Conservation (phyloP, 2,113 vertebrate genomes). For the Hippocampus mohnikei region DNA sequence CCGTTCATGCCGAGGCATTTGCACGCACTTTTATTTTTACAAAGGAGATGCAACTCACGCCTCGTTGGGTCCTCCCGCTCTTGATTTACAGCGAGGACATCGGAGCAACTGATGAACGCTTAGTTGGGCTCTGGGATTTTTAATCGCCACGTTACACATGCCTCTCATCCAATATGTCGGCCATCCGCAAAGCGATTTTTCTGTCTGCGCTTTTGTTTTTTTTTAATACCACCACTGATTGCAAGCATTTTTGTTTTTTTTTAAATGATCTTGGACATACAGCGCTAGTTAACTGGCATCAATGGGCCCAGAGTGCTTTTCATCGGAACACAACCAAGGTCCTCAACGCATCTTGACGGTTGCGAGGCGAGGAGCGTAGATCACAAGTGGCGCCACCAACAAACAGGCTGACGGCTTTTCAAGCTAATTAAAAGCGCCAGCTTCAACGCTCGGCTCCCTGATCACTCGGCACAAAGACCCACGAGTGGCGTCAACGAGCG, state of each 20-base stretch:
- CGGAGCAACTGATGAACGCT: neutral
- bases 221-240: conserved; percentile 6
- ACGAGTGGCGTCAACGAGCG: conserved; percentile 63
- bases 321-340: conserved; percentile 23
- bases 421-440: conserved; percentile 73
- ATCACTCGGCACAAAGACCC: conserved; percentile 63
- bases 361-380: neutral
- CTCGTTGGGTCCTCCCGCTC: neutral
- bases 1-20: too few species aligned
- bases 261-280: neutral
- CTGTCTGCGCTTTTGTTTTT: too few species aligned
- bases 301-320: conserved; percentile 9
- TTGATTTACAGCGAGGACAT: too few species aligned
- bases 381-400: conserved; percentile 8
- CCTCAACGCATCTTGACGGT: conserved; percentile 1
- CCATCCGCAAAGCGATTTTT: neutral
- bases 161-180: conserved; percentile 15
- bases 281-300: conserved; percentile 5
- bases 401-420: conserved; percentile 60
- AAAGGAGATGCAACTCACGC: neutral
- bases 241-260: neutral
- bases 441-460: conserved; percentile 51
- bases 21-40: too few species aligned
- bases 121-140: neutral
- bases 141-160: conserved; percentile 2